Conservation (phyloP, 2,797 vertebrate genomes). For the Neosilurus hyrtlii region DNA sequence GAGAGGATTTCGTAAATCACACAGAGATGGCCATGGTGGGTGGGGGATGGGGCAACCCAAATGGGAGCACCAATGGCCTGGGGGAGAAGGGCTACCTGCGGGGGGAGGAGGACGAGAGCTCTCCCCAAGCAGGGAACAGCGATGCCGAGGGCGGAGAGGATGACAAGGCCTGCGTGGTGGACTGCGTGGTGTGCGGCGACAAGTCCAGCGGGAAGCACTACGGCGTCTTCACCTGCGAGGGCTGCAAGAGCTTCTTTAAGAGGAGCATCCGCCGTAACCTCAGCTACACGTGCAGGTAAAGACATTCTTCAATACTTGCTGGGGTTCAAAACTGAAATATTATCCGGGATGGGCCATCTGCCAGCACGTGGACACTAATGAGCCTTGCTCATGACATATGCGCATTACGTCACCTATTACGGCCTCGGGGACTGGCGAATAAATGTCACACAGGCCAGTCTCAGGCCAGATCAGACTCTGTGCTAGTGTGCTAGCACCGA, state of each 20-base stretch:
- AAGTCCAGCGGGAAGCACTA: constrained; percentile 96
- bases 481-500: background rate
- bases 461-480: background rate
- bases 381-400: constrained; percentile 7
- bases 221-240: constrained; percentile 94
- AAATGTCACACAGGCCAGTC: constrained; percentile 20
- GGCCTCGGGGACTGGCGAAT: background rate
- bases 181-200: constrained; percentile 93
- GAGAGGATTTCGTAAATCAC: constrained; percentile 38
- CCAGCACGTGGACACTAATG: constrained; percentile 12
- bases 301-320: background rate
- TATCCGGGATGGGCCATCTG: background rate
- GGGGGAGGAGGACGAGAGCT: constrained; percentile 81
- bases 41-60: constrained; percentile 91
- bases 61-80: constrained; percentile 84
- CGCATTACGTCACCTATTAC: background rate
- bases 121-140: constrained; percentile 84
- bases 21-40: constrained; percentile 91
- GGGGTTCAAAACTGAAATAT: background rate
- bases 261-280: constrained; percentile 92
- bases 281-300: constrained; percentile 92
- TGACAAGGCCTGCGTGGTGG: constrained; percentile 85
- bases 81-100: constrained; percentile 82
- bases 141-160: constrained; percentile 87
- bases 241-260: constrained; percentile 97